Conservation (phyloP, 1,140 invertebrate genomes). For the Bactericera cockerelli region DNA sequence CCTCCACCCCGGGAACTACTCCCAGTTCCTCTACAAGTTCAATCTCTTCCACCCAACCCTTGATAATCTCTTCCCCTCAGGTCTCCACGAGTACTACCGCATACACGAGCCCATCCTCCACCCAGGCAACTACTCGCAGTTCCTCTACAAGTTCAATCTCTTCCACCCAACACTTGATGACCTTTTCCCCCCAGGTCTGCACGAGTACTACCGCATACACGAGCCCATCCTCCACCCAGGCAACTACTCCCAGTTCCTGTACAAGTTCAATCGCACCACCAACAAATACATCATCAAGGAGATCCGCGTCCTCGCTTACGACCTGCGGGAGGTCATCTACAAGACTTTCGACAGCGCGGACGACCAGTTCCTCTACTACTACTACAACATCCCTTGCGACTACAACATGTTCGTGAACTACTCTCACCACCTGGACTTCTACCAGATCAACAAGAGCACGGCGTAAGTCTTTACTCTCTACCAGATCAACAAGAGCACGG, state of each 20-base stretch:
- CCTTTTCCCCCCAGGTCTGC: background rate
- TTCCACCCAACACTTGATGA: no score
- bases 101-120: background rate
- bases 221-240: background rate
- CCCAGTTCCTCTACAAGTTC: no score
- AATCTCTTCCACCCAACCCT: no score
- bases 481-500: no score
- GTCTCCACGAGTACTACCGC: background rate
- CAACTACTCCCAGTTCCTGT: background rate
- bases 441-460: background rate
- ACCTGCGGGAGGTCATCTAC: background rate
- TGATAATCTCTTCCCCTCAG: background rate
- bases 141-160: no score
- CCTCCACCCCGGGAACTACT: no score
- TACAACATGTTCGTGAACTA: background rate
- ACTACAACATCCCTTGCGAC: background rate
- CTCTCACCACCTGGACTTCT: background rate
- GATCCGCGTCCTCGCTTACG: background rate
- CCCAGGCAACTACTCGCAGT: background rate
- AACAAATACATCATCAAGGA: conserved; percentile 2
- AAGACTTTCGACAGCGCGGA: background rate
- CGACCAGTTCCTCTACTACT: background rate
- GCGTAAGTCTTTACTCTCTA: conserved; percentile 3
- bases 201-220: conserved; percentile 1
- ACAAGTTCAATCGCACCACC: background rate